Evolutionary conservation across 2,113 vertebrate species (phyloP).

Genomic region (Erythrolamprus reginae): DNA sequence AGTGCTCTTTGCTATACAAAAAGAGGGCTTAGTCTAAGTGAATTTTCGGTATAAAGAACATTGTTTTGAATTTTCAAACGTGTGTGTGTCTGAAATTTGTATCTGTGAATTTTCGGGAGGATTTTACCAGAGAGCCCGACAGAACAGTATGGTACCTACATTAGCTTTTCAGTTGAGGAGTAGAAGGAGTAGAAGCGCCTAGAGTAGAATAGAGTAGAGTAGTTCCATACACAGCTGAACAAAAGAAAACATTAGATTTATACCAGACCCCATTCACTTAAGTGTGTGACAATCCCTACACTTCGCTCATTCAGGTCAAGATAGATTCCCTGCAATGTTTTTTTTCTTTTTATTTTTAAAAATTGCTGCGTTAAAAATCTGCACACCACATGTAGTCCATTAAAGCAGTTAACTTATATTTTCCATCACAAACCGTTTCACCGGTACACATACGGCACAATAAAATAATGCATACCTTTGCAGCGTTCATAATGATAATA

Average conservation of each 20-base stretch:
- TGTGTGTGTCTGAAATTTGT: too few relatives aligned
- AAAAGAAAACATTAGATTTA: slow-evolving; percentile 52
- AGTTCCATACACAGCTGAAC: slow-evolving; percentile 46
- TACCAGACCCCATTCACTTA: slow-evolving; percentile 32
- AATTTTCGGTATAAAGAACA: too few relatives aligned
- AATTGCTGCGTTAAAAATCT: not conserved
- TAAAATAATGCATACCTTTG: not conserved
- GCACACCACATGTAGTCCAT: not conserved
- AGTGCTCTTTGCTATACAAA: too few relatives aligned
- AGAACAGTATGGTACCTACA: slow-evolving; percentile 15
- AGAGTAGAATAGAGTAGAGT: slow-evolving; percentile 27
- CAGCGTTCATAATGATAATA: not conserved
- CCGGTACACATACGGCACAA: not conserved
- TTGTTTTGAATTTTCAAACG: too few relatives aligned
- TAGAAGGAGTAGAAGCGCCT: not conserved
- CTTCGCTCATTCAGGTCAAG: slow-evolving; percentile 49
- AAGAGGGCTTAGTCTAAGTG: too few relatives aligned
- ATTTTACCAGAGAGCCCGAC: too few relatives aligned
- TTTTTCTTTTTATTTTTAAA: not conserved
- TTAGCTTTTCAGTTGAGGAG: not conserved
- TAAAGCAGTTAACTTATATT: not conserved
- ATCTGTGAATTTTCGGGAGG: too few relatives aligned
- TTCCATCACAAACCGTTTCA: not conserved
- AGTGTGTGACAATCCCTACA: slow-evolving; percentile 13
- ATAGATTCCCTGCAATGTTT: slow-evolving; percentile 29